Percentiles rank a stretch among this genome's conserved stretches.
phyloP scores from a whole-genome alignment of 2,888 invertebrate species.

The Ischnura elegans region DNA sequence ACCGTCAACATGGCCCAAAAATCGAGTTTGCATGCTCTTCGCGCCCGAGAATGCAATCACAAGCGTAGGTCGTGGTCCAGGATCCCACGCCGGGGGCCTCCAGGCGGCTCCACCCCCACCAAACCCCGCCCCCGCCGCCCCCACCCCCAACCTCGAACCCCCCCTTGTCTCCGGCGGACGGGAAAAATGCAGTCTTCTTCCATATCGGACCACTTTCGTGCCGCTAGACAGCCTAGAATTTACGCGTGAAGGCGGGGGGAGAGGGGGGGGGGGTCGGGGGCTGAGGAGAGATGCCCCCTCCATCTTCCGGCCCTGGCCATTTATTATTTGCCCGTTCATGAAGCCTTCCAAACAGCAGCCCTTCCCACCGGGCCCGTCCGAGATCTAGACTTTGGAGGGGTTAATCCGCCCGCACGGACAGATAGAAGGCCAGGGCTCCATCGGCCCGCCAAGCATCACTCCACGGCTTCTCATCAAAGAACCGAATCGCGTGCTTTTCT shows the following conservation, averaged over 20 bases:
- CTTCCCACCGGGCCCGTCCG: neutral
- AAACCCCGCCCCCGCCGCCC: neutral
- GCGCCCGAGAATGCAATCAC: conserved; percentile 48
- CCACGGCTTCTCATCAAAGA: neutral
- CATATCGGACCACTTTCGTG: conserved; percentile 28
- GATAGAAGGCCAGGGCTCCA: neutral
- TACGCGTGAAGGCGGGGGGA: neutral
- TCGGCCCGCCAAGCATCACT: neutral
- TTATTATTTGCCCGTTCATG: neutral
- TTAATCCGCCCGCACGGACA: neutral
- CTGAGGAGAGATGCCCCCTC: neutral
- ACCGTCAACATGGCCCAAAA: conserved; percentile 52
- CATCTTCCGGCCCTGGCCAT: conserved; percentile 12
- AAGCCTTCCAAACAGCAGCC: conserved; percentile 25
- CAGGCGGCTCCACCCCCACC: neutral
- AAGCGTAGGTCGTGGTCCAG: conserved; percentile 24
- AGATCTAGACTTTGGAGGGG: neutral
- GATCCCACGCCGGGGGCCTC: conserved; percentile 20
- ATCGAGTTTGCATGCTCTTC: conserved; percentile 54
- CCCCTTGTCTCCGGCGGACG: neutral
- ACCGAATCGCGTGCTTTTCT: conserved; percentile 14
- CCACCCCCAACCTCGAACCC: too few relatives aligned
- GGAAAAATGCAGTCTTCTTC: conserved; percentile 38
- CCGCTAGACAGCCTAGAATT: conserved; percentile 22
- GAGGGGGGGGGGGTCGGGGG: neutral